These are phyloP conservation scores for Montipora cactus DNA, from an alignment of 64 coral and sea anemone genomes.

Conservation along the genomic window DNA sequence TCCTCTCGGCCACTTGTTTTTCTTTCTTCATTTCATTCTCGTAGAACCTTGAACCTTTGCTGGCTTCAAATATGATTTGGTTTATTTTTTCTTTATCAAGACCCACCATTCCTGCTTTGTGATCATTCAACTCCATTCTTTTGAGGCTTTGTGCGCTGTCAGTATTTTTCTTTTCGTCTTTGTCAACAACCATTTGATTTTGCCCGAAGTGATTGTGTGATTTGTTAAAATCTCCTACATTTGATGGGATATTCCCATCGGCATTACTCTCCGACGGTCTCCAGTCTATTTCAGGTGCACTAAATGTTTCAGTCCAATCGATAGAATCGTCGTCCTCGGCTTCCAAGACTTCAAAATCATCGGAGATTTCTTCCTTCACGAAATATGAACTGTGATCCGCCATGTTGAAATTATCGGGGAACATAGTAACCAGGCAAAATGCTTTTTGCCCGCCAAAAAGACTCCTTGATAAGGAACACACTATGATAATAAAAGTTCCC, in stretches of 20 bases:
- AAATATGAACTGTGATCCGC: conserved; percentile 14
- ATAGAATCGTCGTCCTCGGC: conserved; percentile 56
- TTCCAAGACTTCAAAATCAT: conserved; percentile 17
- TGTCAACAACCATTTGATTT: neutral
- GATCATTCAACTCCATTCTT: conserved; percentile 95
- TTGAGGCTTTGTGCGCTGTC: conserved; percentile 13
- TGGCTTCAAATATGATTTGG: conserved; percentile 96
- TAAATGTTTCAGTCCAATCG: conserved; percentile 39
- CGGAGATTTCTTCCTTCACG: neutral
- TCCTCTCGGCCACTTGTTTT: conserved; percentile 90
- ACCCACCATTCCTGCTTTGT: conserved; percentile 98
- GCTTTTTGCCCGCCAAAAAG: conserved; percentile 21
- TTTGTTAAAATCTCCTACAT: neutral
- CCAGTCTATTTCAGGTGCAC: neutral
- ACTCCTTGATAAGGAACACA: neutral
- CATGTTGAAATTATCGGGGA: conserved; percentile 43
- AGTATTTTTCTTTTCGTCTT: neutral
- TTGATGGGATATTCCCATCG: neutral
- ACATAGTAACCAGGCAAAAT: conserved; percentile 32
- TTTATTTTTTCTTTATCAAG: conserved; percentile 96
- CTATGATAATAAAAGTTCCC: too few species aligned
- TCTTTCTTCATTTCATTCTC: conserved; percentile 95
- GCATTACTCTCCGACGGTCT: neutral
- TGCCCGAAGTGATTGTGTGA: neutral
- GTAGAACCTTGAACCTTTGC: conserved; percentile 95